phyloP scores from a whole-genome alignment of 2,888 invertebrate species.

The Aporophyla lueneburgensis region DNA sequence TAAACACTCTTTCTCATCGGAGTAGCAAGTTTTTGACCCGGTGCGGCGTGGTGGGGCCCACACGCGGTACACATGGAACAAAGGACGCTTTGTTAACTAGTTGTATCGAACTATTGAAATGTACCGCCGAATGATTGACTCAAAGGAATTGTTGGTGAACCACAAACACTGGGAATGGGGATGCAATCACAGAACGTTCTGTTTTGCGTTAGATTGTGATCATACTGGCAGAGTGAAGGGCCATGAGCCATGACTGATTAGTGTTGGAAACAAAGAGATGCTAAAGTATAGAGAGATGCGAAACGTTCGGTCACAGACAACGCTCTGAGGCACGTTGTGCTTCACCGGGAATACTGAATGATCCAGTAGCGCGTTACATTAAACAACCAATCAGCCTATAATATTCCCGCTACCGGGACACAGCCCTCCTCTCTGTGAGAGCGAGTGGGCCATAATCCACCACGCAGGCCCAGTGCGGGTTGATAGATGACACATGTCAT shows the following conservation, averaged over 20 bases:
- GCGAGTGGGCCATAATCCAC: no score
- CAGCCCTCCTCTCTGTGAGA: no score
- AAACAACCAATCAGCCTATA: no score
- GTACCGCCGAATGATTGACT: conserved; percentile 1
- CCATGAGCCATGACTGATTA: background rate
- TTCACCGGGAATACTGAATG: no score
- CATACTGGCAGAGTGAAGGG: background rate
- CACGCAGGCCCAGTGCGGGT: no score
- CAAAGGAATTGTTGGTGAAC: conserved; percentile 28
- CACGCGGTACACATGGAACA: background rate
- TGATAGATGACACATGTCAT: no score
- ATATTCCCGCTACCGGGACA: no score
- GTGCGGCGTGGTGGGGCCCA: background rate
- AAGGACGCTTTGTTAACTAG: conserved; percentile 1
- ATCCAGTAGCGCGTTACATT: no score
- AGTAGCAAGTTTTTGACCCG: background rate
- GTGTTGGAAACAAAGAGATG: background rate
- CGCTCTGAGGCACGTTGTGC: background rate
- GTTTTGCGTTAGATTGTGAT: background rate
- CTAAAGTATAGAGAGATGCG: background rate
- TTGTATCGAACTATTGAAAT: conserved; percentile 12
- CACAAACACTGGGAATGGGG: background rate
- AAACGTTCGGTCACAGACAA: background rate
- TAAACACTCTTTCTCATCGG: conserved; percentile 29
- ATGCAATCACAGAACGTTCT: background rate